A percentile compares a stretch with the other conserved stretches of the same genome.
These are phyloP conservation scores for Carabus problematicus DNA, from an alignment of 2,888 invertebrate species.

Conservation along the genomic window DNA sequence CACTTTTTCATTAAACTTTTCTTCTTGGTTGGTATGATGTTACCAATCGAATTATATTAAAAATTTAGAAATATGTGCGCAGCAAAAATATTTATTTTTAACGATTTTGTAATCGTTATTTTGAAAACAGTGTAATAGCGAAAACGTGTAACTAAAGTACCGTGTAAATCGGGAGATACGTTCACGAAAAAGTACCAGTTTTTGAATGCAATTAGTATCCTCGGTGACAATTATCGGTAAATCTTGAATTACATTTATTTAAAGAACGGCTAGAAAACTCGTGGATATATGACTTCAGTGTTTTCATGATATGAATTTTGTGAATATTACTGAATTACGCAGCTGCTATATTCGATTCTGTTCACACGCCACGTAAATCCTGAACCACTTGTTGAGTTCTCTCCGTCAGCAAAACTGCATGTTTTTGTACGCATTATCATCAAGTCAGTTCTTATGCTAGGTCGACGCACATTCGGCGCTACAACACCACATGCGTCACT, in stretches of 20 bases:
- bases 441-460: slow-evolving; percentile 86
- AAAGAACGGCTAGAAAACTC: background rate
- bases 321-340: slow-evolving; percentile 34
- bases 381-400: slow-evolving; percentile 54
- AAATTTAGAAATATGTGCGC: too few relatives aligned
- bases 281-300: background rate
- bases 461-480: slow-evolving; percentile 85
- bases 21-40: too few relatives aligned
- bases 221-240: slow-evolving; percentile 16
- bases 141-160: too few relatives aligned
- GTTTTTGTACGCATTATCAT: slow-evolving; percentile 88
- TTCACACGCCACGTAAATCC: slow-evolving; percentile 35
- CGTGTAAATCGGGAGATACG: too few relatives aligned
- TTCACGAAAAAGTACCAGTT: too few relatives aligned
- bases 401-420: slow-evolving; percentile 73
- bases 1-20: too few relatives aligned
- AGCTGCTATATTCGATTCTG: slow-evolving; percentile 39
- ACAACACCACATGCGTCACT: slow-evolving; percentile 90
- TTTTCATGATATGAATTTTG: slow-evolving; percentile 27
- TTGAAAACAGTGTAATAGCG: too few relatives aligned
- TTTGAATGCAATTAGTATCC: too few relatives aligned
- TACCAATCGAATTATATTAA: too few relatives aligned
- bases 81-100: too few relatives aligned
- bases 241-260: slow-evolving; percentile 29
- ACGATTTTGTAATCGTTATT: too few relatives aligned